Conservation (phyloP, 1,140 invertebrate species). For the Homarus americanus region DNA sequence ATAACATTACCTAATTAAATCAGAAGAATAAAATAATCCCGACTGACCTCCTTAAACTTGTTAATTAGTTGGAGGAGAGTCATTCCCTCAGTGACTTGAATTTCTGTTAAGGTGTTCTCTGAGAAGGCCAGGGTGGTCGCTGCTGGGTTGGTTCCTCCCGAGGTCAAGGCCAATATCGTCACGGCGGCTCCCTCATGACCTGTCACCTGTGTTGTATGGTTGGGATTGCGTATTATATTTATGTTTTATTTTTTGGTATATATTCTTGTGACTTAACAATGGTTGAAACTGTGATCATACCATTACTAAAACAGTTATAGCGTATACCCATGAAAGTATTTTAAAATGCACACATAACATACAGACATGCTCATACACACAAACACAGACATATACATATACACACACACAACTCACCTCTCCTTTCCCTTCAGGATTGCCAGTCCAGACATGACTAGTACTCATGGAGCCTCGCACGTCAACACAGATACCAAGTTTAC, state of each 20-base stretch:
- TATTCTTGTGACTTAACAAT: no score
- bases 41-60: constrained; percentile 36
- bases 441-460: constrained; percentile 50
- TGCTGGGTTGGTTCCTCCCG: constrained; percentile 30
- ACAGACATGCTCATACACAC: no score
- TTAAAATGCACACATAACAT: no score
- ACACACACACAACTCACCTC: constrained; percentile 35
- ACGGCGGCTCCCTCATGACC: constrained; percentile 40
- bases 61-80: constrained; percentile 29
- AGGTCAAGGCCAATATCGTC: constrained; percentile 19
- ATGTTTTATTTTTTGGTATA: no score
- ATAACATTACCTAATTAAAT: no score
- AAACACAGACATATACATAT: no score
- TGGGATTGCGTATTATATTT: no score
- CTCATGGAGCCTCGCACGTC: constrained; percentile 56
- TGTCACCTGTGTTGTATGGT: constrained; percentile 24
- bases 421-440: constrained; percentile 60
- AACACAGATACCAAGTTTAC: constrained; percentile 43
- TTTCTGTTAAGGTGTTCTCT: constrained; percentile 18
- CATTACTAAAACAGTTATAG: no score
- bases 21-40: neutral
- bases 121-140: constrained; percentile 34
- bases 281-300: no score
- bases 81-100: constrained; percentile 6
- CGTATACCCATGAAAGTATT: no score